These are phyloP conservation scores for Erythrolamprus reginae DNA, from an alignment of 2,113 vertebrate genomes.

Conservation along the genomic window DNA sequence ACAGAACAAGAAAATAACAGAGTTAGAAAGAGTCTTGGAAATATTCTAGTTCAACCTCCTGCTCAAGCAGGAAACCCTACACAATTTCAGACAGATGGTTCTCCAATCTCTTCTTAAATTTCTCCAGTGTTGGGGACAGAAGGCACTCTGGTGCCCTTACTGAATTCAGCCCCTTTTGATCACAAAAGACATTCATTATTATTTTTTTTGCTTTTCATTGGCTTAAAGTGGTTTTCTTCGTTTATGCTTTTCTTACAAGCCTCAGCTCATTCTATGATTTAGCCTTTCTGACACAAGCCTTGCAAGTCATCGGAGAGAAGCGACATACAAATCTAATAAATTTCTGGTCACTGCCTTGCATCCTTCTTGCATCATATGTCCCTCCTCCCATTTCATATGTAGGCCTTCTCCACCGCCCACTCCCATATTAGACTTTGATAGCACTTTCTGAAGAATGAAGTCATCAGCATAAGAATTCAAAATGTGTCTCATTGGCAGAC, in stretches of 20 bases:
- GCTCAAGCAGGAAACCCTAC: too few relatives aligned
- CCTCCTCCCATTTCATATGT: neutral
- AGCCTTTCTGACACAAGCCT: neutral
- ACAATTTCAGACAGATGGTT: too few relatives aligned
- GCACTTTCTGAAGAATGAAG: neutral
- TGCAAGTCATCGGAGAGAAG: too few relatives aligned
- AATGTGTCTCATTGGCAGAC: neutral
- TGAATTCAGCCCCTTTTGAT: neutral
- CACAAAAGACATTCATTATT: neutral
- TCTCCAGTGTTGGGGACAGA: too few relatives aligned
- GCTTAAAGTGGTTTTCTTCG: neutral
- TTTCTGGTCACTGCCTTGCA: neutral
- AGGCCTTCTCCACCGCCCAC: neutral
- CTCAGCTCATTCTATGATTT: neutral
- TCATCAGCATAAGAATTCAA: neutral
- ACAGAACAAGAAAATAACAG: too few relatives aligned
- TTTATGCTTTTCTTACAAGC: neutral
- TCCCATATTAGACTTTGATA: neutral
- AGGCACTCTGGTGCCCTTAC: too few relatives aligned
- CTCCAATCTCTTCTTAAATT: too few relatives aligned
- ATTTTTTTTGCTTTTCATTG: too few relatives aligned
- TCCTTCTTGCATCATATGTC: neutral
- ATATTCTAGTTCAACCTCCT: too few relatives aligned
- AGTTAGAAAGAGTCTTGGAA: too few relatives aligned
- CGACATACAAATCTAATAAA: too few relatives aligned